Percentiles rank a stretch among this genome's conserved stretches.
Conservation (phyloP, 2,888 invertebrate genomes). For the Liodrosophila aerea region DNA sequence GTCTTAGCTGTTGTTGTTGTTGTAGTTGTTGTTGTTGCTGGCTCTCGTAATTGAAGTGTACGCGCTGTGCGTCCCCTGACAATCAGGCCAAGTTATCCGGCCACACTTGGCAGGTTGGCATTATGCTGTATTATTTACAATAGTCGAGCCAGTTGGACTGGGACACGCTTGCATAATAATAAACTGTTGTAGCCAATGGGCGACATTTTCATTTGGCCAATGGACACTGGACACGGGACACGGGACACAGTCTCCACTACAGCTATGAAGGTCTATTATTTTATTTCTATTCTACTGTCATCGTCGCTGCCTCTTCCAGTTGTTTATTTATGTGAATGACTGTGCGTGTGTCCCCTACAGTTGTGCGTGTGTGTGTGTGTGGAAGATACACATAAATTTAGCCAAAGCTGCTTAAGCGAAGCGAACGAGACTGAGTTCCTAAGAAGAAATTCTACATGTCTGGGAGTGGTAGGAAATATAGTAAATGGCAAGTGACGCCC, state of each 20-base stretch:
- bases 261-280: slow-evolving; percentile 65
- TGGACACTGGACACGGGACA: slow-evolving; percentile 12
- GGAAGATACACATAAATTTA: slow-evolving; percentile 63
- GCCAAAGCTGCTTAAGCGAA: slow-evolving; percentile 52
- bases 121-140: slow-evolving; percentile 73
- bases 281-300: slow-evolving; percentile 57
- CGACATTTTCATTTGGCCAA: slow-evolving; percentile 70
- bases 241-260: no score
- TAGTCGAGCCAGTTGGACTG: slow-evolving; percentile 17
- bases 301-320: slow-evolving; percentile 38
- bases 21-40: slow-evolving; percentile 23
- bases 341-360: slow-evolving; percentile 16
- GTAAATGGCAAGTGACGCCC: slow-evolving; percentile 32
- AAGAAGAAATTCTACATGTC: slow-evolving; percentile 35
- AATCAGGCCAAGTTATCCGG: slow-evolving; percentile 45
- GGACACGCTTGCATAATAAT: slow-evolving; percentile 63
- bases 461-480: slow-evolving; percentile 25
- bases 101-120: slow-evolving; percentile 61
- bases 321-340: slow-evolving; percentile 71
- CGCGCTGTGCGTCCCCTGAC: slow-evolving; percentile 57
- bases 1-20: slow-evolving; percentile 7
- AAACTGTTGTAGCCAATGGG: slow-evolving; percentile 66
- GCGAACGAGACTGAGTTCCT: slow-evolving; percentile 20
- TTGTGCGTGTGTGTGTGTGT: slow-evolving; percentile 23
- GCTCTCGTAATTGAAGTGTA: slow-evolving; percentile 71